Evolutionary conservation across 2,797 vertebrate species (phyloP).

Genomic region (Phalloptychus januarius): DNA sequence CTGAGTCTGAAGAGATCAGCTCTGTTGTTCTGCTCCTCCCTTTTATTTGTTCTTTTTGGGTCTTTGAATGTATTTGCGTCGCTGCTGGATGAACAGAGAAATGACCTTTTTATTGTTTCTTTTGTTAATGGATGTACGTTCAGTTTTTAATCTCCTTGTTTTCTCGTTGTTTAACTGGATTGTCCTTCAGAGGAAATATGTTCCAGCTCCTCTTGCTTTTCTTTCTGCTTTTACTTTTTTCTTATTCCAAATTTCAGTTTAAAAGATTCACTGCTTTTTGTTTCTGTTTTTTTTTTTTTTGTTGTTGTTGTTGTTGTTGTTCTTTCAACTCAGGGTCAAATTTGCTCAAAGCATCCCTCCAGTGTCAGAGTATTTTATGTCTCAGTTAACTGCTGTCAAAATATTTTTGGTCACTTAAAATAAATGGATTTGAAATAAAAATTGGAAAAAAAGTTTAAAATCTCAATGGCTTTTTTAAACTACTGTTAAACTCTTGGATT

Average conservation of each 20-base stretch:
- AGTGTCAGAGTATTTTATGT: neutral
- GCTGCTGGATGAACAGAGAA: neutral
- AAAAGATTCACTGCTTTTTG: neutral
- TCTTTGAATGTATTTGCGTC: neutral
- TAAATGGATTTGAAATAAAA: neutral
- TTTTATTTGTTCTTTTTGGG: neutral
- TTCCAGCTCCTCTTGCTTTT: neutral
- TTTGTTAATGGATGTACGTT: neutral
- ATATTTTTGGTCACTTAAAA: neutral
- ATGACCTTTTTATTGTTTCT: neutral
- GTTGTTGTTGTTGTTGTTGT: too few species aligned
- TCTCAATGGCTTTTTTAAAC: neutral
- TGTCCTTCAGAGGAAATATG: neutral
- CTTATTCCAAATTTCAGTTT: neutral
- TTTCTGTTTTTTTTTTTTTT: too few species aligned
- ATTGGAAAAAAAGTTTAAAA: neutral
- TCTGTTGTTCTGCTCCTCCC: neutral
- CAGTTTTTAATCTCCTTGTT: neutral
- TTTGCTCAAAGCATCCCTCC: neutral
- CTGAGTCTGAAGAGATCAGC: slow-evolving; percentile 65
- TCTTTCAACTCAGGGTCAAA: neutral
- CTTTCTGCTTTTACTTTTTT: neutral
- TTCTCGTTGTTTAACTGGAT: neutral
- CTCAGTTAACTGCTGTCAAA: neutral
- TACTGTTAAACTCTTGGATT: too few species aligned